Base-by-base conservation (phyloP, 2,888 invertebrate species). In the Cordilura impudica region DNA sequence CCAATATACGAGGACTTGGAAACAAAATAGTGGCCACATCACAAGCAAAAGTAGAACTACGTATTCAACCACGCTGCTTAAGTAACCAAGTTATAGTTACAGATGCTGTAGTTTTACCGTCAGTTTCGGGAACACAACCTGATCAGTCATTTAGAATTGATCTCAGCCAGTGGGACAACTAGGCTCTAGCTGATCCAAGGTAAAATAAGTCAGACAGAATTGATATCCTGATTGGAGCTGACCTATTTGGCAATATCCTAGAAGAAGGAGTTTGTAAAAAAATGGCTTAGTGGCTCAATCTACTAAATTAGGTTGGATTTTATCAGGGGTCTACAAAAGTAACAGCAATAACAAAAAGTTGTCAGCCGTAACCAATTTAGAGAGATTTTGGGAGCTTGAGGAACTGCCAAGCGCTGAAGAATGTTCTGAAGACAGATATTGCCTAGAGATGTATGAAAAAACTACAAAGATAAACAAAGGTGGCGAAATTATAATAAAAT, bases 351-450 rank as follows among this genome's bases (percentile, higher is more conserved):
- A 7, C 0, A 56, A 47, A 31, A 19, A 6, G 3, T 23, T 65
- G 19, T 16, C n/a, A 31, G 35, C 12, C 26, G 58, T 4, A 8
- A 29, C 45, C 19, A 53, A 35, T 14, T 16, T 65, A 16, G 39
- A 53, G 14, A 19, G 39, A 8, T 65, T 53, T 18, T 65, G 54
- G 66, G 54, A 54, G n/a, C 12, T 66, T 4, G 45, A 66, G 10
- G 54, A 66, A 16, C 1, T 53, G 12, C 14, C 53, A 18, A 12
- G 43, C n/a, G 5, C 10, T 26, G 23, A 54, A 29, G 54, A 66
- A 54, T 16, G 45, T 31, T n/a, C n/a, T n/a, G n/a, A n/a, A n/a
- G 29, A 51, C n/a, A 16, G 53, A 39, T 18, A 31, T 26, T 26
- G 49, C 5, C 19, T n/a, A n/a, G 26, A n/a, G 21, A 66, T n/a